Evolutionary conservation across 2,113 vertebrate genomes (phyloP).

Genomic region (Electrona antarctica): DNA sequence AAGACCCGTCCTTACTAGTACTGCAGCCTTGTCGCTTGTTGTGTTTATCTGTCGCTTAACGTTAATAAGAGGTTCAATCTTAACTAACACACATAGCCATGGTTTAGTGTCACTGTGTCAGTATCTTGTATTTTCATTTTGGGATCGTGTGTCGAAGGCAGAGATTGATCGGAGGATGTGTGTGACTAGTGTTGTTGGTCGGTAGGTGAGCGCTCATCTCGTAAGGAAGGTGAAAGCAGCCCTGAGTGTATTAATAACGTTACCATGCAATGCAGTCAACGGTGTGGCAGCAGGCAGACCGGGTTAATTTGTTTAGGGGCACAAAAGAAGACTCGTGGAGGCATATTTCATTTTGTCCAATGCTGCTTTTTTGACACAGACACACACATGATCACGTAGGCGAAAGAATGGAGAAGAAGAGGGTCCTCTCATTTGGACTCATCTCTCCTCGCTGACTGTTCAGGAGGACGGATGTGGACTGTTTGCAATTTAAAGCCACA

Average conservation of each 20-base stretch:
- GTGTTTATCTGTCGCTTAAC: constrained; percentile 3
- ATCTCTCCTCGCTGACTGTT: not conserved
- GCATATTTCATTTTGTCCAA: constrained; percentile 38
- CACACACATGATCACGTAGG: constrained; percentile 30
- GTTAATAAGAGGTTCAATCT: not conserved
- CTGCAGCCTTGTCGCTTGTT: constrained; percentile 28
- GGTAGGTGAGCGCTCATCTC: not conserved
- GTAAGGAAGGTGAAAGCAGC: constrained; percentile 34
- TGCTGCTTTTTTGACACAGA: constrained; percentile 7
- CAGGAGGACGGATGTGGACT: constrained; percentile 70
- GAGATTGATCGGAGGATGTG: constrained; percentile 5
- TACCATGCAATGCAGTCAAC: constrained; percentile 39
- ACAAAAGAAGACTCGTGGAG: not conserved
- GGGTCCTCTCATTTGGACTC: constrained; percentile 37
- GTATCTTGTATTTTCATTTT: not conserved
- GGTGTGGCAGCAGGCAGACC: not conserved
- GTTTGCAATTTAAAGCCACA: constrained; percentile 73
- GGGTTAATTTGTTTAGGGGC: constrained; percentile 21
- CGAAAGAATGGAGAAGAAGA: constrained; percentile 26
- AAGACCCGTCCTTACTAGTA: constrained; percentile 52
- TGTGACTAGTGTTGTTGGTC: not conserved
- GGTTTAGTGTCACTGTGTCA: no score
- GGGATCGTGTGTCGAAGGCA: constrained; percentile 24
- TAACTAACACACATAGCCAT: not conserved
- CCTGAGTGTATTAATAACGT: constrained; percentile 35